Evolutionary conservation across 1,140 invertebrate species (phyloP).

Genomic region (Chymomyza costata): DNA sequence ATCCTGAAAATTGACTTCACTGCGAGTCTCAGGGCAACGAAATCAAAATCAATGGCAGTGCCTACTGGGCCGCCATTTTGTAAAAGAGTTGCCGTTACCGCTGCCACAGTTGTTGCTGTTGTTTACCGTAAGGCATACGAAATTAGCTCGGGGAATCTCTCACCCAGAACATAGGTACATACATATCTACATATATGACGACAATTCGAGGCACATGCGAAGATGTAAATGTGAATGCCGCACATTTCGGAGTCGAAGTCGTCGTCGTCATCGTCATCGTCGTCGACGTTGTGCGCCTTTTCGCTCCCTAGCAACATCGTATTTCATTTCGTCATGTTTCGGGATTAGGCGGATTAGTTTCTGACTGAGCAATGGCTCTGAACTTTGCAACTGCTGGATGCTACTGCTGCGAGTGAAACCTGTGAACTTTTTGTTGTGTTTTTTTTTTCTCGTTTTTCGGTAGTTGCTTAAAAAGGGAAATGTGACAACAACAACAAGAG

Average conservation of each 20-base stretch:
- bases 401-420: conserved; percentile 1
- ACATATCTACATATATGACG: neutral
- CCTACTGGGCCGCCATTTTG: conserved; percentile 71
- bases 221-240: neutral
- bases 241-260: no score
- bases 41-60: conserved; percentile 73
- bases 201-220: conserved; percentile 8
- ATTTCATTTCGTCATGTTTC: conserved; percentile 75
- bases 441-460: conserved; percentile 28
- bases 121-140: conserved; percentile 66
- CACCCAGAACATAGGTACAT: conserved; percentile 20
- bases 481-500: conserved; percentile 68
- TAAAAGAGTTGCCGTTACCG: conserved; percentile 64
- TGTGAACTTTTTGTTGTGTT: conserved; percentile 48
- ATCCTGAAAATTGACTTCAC: conserved; percentile 73
- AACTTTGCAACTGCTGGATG: conserved; percentile 44
- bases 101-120: no score
- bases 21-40: conserved; percentile 24
- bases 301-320: conserved; percentile 66
- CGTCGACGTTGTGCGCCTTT: neutral
- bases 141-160: conserved; percentile 59
- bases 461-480: conserved; percentile 50
- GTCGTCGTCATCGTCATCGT: no score
- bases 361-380: conserved; percentile 68
- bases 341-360: conserved; percentile 74